These are phyloP conservation scores for Ips typographus DNA, from an alignment of 1,140 invertebrate species.

Conservation along the genomic window DNA sequence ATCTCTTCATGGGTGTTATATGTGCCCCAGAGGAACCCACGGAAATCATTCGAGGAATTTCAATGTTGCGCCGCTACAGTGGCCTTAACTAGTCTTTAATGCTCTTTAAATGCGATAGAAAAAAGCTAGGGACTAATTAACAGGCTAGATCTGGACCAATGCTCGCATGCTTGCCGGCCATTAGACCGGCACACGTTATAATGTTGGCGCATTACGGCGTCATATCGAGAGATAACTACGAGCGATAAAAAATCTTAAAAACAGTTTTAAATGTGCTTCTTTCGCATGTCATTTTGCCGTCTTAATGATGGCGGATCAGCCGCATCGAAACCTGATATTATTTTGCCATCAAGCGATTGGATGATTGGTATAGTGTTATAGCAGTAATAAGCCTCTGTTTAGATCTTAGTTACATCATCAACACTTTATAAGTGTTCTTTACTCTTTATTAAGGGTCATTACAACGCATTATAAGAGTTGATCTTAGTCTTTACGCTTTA, in stretches of 20 bases:
- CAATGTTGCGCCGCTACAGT: not conserved
- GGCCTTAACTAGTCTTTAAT: not conserved
- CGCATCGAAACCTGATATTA: no score
- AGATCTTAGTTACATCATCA: no score
- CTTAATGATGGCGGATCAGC: no score
- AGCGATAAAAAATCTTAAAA: not conserved
- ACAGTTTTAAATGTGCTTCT: constrained; percentile 5
- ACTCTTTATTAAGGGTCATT: no score
- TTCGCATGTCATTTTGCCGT: not conserved
- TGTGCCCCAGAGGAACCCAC: no score
- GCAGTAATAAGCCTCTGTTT: no score
- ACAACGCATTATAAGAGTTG: no score
- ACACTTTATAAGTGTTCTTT: no score
- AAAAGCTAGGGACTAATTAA: not conserved
- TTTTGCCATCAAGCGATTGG: no score
- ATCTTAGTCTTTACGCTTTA: no score
- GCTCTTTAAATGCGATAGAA: not conserved
- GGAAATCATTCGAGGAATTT: not conserved
- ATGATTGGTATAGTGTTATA: no score
- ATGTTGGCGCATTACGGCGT: not conserved
- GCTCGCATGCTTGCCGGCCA: constrained; percentile 1
- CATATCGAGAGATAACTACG: not conserved
- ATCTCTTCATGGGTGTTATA: no score
- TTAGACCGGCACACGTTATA: constrained; percentile 2
- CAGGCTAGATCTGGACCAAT: not conserved